phyloP scores from a whole-genome alignment of 30 jellyfish, hydroid and myxozoan species.

The Pseudorhiza aurosa region DNA sequence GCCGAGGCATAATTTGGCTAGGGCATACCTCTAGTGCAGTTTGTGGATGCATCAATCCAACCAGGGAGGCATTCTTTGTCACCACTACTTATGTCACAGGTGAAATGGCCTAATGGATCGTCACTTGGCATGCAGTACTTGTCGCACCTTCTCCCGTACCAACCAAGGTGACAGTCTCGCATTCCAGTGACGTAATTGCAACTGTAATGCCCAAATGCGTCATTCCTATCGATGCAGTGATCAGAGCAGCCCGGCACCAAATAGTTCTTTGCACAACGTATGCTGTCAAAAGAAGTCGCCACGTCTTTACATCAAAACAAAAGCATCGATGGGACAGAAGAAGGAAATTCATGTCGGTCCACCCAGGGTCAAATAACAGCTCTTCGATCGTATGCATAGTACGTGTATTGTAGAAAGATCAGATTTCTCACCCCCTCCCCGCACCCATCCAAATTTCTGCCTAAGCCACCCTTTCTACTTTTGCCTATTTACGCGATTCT shows the following conservation, averaged over 20 bases:
- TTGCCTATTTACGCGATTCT: no score
- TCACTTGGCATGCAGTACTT: constrained; percentile 44
- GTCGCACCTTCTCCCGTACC: constrained; percentile 61
- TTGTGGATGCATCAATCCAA: constrained; percentile 43
- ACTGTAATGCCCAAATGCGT: constrained; percentile 55
- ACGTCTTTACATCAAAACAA: no score
- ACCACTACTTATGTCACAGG: constrained; percentile 46
- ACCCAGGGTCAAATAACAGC: no score
- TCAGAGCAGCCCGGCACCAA: constrained; percentile 72
- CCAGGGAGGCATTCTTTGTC: constrained; percentile 68
- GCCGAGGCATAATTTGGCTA: no score
- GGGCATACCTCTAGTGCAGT: constrained; percentile 74
- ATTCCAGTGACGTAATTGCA: constrained; percentile 52
- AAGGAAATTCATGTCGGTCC: no score
- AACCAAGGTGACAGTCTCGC: constrained; percentile 51
- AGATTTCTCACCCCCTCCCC: not conserved
- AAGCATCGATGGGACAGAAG: no score
- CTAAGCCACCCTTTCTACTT: not conserved
- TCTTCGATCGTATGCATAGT: no score
- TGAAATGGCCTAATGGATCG: constrained; percentile 66
- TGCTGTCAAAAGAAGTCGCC: constrained; percentile 15
- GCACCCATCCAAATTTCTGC: not conserved
- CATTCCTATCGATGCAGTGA: constrained; percentile 54
- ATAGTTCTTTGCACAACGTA: constrained; percentile 36
- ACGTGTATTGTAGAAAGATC: not conserved